Evolutionary conservation across 92 coral and sea anemone genomes (phyloP).

Genomic region (Parazoanthus swiftii): DNA sequence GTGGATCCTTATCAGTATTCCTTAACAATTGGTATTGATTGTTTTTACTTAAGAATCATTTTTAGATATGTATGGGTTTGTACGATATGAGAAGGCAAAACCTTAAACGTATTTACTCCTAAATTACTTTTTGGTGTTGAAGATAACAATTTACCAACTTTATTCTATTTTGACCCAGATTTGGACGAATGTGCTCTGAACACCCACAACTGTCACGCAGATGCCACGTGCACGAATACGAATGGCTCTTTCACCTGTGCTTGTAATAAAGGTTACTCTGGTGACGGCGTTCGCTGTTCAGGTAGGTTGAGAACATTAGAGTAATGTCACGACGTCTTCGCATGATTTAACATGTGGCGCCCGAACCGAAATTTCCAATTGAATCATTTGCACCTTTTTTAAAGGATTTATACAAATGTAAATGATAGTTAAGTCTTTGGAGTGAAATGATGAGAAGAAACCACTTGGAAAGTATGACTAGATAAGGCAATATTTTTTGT

Average conservation of each 20-base stretch:
- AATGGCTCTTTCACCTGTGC: conserved; percentile 35
- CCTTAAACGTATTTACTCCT: neutral
- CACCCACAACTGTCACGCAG: conserved; percentile 37
- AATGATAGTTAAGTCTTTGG: too few relatives aligned
- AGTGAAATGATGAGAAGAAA: too few relatives aligned
- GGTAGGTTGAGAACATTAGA: neutral
- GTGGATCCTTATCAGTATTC: too few relatives aligned
- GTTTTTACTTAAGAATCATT: too few relatives aligned
- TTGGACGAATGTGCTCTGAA: conserved; percentile 33
- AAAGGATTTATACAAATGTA: neutral
- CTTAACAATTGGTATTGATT: too few relatives aligned
- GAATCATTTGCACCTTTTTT: too few relatives aligned
- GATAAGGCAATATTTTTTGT: too few relatives aligned
- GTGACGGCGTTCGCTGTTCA: conserved; percentile 29
- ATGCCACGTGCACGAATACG: conserved; percentile 26
- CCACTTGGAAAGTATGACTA: too few relatives aligned
- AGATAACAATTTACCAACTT: neutral
- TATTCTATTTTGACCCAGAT: conserved; percentile 3
- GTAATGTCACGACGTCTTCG: neutral
- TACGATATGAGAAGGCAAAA: too few relatives aligned
- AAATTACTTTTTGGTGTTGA: neutral
- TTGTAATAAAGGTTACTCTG: conserved; percentile 33
- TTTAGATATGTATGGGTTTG: too few relatives aligned
- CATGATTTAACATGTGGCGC: neutral
- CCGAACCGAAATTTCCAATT: too few relatives aligned